Evolutionary conservation across 2,888 invertebrate species (phyloP), one percentile per base, ranked within the genome.

Genomic region (Sisyra nigra): DNA sequence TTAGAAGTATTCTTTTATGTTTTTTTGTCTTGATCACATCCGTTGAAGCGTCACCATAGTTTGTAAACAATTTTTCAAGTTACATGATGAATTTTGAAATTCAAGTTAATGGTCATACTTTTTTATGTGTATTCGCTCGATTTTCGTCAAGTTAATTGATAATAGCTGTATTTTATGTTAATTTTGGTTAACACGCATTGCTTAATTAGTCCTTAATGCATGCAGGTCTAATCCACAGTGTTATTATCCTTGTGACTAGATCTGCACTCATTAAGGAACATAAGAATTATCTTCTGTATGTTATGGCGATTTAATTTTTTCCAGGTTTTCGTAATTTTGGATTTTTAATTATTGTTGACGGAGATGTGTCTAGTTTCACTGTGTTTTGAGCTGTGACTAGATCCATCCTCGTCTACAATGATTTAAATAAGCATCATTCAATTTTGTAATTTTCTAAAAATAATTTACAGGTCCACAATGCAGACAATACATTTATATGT

Each of bases 371-470:
- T 80, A 72, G 79, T 78, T 68, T 74, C 76, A 78, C 73, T 57
- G 53, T 51, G 52, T 48, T 52, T 45, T 49, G 55, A 53, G 58
- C 67, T 77, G 79, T 82, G 82, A 82, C 83, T 82, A 82, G 82
- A 83, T 82, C 80, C 82, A 81, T 80, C 82, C 82, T 82, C 81
- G 81, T 82, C 80, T 80, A 78, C 75, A 73, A 73, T 72, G 71
- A 59, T 58, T 49, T 24, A 24, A 24, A 24, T 7, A 7, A 3
- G 7, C 24, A 24, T 24, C 24, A 5, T 5, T 24, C 24, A n/a
- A n/a, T n/a, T n/a, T n/a, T n/a, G n/a, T n/a, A n/a, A n/a, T n/a
- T n/a, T n/a, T n/a, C n/a, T n/a, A n/a, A n/a, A n/a, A n/a, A n/a
- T n/a, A n/a, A n/a, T n/a, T n/a, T n/a, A n/a, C n/a, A n/a, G n/a